A percentile compares a stretch with the other conserved stretches of the same genome.
phyloP scores from a whole-genome alignment of 2,113 vertebrate genomes.

The Peromyscus leucopus region DNA sequence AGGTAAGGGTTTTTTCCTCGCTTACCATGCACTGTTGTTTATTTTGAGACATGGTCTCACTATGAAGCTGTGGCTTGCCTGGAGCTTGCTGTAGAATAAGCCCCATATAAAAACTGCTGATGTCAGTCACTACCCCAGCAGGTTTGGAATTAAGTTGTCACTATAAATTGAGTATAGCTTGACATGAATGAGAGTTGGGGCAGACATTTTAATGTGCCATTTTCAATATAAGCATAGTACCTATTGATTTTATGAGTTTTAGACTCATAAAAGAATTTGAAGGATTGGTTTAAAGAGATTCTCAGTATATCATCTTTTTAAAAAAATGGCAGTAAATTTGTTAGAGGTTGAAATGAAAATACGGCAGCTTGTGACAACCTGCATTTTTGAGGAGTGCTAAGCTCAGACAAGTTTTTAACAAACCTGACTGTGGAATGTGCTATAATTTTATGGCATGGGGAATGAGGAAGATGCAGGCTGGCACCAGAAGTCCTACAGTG shows the following conservation, averaged over 20 bases:
- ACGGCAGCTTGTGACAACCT: not conserved
- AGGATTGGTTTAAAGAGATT: slow-evolving; percentile 7
- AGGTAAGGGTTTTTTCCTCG: slow-evolving; percentile 86
- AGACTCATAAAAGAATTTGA: slow-evolving; percentile 9
- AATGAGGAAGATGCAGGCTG: not conserved
- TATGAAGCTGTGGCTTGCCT: not conserved
- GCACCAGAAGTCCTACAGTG: not conserved
- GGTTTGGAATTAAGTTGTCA: not conserved
- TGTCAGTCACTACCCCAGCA: not conserved
- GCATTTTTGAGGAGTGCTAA: not conserved
- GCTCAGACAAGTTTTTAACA: not conserved
- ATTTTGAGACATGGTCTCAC: not conserved
- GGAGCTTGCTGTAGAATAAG: not conserved
- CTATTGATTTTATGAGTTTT: slow-evolving; percentile 44
- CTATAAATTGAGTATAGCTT: not conserved
- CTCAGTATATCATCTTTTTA: not conserved
- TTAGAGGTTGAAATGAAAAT: not conserved
- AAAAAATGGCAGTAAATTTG: not conserved
- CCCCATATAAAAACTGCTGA: not conserved
- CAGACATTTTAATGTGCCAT: not conserved
- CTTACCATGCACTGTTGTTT: not conserved
- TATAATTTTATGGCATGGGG: not conserved
- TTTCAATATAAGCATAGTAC: not conserved
- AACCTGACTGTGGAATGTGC: not conserved
- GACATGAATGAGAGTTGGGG: not conserved